These are phyloP conservation scores for Acanthis flammea DNA, from an alignment of 2,797 vertebrate species.

Conservation along the genomic window DNA sequence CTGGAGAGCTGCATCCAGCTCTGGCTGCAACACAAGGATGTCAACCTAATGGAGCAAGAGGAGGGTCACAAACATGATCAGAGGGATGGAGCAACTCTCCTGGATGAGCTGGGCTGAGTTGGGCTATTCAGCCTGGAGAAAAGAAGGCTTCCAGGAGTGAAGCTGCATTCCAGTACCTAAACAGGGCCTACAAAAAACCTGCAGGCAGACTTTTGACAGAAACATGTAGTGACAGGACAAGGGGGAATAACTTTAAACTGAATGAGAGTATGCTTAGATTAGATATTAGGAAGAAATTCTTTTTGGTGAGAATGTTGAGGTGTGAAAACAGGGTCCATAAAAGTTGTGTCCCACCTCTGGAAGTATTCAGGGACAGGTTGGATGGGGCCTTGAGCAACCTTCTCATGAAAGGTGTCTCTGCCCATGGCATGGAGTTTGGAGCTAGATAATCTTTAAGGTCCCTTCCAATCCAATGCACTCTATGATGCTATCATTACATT, in stretches of 20 bases:
- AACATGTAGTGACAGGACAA: no score
- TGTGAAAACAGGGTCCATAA: neutral
- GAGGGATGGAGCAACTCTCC: neutral
- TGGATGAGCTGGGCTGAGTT: neutral
- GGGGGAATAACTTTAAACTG: neutral
- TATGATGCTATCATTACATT: neutral
- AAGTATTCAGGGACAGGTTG: neutral
- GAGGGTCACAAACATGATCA: neutral
- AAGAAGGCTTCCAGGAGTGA: no score
- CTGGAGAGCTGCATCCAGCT: neutral
- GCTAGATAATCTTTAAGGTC: neutral
- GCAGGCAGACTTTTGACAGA: neutral
- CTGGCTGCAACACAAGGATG: neutral
- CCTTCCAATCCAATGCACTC: neutral
- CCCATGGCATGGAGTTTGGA: neutral
- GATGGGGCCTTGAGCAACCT: neutral
- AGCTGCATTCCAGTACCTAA: neutral
- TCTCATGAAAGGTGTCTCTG: neutral
- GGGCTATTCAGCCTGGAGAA: neutral
- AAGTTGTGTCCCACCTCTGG: neutral
- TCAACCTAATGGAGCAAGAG: accelerated
- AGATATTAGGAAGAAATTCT: neutral
- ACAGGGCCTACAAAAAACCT: no score
- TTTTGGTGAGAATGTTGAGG: neutral
- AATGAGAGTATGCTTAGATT: neutral